Evolutionary conservation across 2,113 vertebrate species (phyloP).

Genomic region (Regulus satrapa): DNA sequence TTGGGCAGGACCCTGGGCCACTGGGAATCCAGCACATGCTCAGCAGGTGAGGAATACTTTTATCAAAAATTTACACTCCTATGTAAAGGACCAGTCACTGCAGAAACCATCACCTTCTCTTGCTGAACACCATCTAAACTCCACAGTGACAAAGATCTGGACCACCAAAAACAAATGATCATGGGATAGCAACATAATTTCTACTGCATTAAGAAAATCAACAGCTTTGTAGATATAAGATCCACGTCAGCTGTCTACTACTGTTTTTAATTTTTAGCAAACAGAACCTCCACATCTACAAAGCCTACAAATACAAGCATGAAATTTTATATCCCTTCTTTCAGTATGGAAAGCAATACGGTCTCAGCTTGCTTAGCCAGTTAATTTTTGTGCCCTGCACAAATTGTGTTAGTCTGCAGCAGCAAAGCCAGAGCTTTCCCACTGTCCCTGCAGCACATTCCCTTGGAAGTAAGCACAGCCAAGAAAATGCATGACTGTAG

Average conservation of each 20-base stretch:
- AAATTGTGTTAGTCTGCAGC: neutral
- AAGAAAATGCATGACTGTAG: neutral
- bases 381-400: neutral
- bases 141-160: neutral
- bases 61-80: neutral
- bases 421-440: neutral
- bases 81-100: neutral
- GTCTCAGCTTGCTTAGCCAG: neutral
- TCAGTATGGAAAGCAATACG: neutral
- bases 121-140: neutral
- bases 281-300: neutral
- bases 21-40: neutral
- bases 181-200: neutral
- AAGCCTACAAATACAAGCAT: neutral
- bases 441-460: neutral
- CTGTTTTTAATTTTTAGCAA: neutral
- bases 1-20: neutral
- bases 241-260: neutral
- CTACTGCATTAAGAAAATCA: neutral
- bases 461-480: neutral
- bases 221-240: neutral
- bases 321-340: neutral
- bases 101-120: neutral
- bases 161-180: rapidly evolving
- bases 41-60: neutral